These are phyloP conservation scores for Parochlus steinenii DNA, from an alignment of 2,888 invertebrate species.

Conservation along the genomic window DNA sequence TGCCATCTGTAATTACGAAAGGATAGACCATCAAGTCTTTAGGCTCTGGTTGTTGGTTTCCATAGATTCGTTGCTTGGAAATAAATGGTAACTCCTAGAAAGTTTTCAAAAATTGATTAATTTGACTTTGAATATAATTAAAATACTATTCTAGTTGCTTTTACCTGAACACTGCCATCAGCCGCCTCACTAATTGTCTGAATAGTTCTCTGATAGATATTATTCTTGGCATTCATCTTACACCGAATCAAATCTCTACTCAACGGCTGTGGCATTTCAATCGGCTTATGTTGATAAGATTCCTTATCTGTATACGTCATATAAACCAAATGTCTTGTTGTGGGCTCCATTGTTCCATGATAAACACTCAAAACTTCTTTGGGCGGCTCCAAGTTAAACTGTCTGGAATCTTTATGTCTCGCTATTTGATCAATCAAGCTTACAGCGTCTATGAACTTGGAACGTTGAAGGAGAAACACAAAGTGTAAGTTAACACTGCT, in stretches of 20 bases:
- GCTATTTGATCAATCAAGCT: slow-evolving; percentile 23
- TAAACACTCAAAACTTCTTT: slow-evolving; percentile 24
- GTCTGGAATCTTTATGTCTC: too few relatives aligned
- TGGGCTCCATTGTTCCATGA: slow-evolving; percentile 26
- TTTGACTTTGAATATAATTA: too few relatives aligned
- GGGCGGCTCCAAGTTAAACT: slow-evolving; percentile 20
- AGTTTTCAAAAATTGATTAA: too few relatives aligned
- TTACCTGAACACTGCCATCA: slow-evolving; percentile 1
- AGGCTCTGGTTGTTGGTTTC: slow-evolving; percentile 1
- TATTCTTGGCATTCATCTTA: slow-evolving; percentile 6
- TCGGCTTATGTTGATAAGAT: slow-evolving; percentile 14
- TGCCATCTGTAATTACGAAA: too few relatives aligned
- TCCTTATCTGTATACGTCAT: slow-evolving; percentile 22
- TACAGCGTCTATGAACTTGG: slow-evolving; percentile 28
- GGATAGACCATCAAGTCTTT: too few relatives aligned
- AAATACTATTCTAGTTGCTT: too few relatives aligned
- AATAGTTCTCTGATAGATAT: slow-evolving; percentile 7
- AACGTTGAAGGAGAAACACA: slow-evolving; percentile 25
- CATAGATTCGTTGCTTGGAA: slow-evolving; percentile 10
- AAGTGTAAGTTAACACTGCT: slow-evolving; percentile 24
- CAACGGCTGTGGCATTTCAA: slow-evolving; percentile 6
- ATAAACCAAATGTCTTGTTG: slow-evolving; percentile 23
- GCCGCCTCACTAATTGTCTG: slow-evolving; percentile 8
- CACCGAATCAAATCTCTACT: slow-evolving; percentile 4
- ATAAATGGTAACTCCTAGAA: slow-evolving; percentile 3